Conservation (phyloP, 1,140 invertebrate species). For the Zelostemma sp. region DNA sequence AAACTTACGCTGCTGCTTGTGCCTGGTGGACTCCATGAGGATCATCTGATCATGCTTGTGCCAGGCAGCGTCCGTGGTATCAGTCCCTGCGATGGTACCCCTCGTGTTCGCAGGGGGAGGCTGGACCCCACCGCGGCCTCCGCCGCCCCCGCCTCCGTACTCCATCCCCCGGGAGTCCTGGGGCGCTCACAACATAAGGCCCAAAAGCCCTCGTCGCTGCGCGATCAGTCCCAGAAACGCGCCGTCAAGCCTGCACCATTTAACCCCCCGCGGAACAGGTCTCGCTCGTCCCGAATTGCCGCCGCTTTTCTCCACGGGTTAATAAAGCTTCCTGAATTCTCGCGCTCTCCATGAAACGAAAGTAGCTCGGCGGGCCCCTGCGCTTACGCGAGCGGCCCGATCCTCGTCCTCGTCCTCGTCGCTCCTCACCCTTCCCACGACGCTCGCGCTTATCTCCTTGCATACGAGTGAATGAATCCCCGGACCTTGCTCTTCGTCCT, state of each 20-base stretch:
- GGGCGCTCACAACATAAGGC: constrained; percentile 45
- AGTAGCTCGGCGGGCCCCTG: neutral
- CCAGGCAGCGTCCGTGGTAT: constrained; percentile 68
- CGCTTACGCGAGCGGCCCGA: constrained; percentile 19
- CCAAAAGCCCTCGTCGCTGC: constrained; percentile 34
- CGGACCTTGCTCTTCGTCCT: constrained; percentile 8
- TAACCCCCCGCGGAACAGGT: neutral
- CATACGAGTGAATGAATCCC: constrained; percentile 34
- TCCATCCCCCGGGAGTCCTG: constrained; percentile 63
- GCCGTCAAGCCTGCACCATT: neutral
- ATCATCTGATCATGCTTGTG: constrained; percentile 70
- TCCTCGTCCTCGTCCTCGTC: constrained; percentile 11
- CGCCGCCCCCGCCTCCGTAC: constrained; percentile 62
- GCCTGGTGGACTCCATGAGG: constrained; percentile 65
- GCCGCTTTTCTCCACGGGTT: too few relatives aligned
- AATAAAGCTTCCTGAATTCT: too few relatives aligned
- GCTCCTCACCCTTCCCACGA: constrained; percentile 18
- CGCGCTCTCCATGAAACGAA: neutral
- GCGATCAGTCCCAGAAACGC: neutral
- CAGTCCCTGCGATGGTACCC: too few relatives aligned
- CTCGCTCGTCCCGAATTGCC: neutral
- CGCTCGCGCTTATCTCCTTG: constrained; percentile 23
- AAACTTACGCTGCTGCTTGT: constrained; percentile 62
- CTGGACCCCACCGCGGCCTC: constrained; percentile 64
- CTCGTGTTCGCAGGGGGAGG: constrained; percentile 60